Evolutionary conservation across 2,113 vertebrate species (phyloP).

Genomic region (Pachycephala philippinensis): DNA sequence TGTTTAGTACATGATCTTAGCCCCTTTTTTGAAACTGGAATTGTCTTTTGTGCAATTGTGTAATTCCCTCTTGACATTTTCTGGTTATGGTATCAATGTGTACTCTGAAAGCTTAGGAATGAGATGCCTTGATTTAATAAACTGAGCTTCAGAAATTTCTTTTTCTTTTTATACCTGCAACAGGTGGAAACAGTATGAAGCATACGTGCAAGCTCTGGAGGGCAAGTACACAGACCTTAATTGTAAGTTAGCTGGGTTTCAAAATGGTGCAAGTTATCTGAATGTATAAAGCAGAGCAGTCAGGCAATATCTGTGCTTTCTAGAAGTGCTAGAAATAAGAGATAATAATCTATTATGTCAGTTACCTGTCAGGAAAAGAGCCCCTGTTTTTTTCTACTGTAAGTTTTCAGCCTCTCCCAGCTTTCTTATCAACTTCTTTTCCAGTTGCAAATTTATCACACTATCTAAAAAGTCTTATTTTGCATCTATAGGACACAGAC

Average conservation of each 20-base stretch:
- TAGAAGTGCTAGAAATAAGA: background rate
- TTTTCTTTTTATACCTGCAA: background rate
- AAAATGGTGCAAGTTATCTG: background rate
- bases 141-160: background rate
- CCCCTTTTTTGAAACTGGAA: background rate
- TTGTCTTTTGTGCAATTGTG: background rate
- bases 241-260: slow-evolving; percentile 83
- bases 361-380: background rate
- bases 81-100: background rate
- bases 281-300: background rate
- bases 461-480: background rate
- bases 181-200: slow-evolving; percentile 98
- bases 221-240: slow-evolving; percentile 96
- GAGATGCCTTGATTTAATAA: background rate
- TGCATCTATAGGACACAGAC: background rate
- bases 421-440: background rate
- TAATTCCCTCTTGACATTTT: background rate
- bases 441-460: background rate
- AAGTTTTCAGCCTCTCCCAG: background rate
- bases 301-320: background rate
- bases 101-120: background rate
- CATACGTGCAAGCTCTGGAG: slow-evolving; percentile 95
- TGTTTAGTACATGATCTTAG: background rate
- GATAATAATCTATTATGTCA: background rate
- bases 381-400: background rate